Evolutionary conservation across 2,888 invertebrate species (phyloP).

Genomic region (Machimus atricapillus): DNA sequence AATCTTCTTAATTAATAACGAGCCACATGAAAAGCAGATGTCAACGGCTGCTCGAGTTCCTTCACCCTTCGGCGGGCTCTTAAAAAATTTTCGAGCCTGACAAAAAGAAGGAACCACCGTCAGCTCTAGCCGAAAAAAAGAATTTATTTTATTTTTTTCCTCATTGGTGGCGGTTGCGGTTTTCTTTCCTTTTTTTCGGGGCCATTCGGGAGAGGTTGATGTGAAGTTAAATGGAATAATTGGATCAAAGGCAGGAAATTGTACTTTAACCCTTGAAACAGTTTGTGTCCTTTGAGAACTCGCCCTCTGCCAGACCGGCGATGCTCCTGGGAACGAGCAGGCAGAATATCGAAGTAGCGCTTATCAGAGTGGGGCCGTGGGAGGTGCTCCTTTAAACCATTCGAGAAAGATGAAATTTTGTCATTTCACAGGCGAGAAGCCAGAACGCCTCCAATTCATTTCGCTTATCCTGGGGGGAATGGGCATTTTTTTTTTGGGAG

Average conservation of each 20-base stretch:
- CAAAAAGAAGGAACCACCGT: neutral
- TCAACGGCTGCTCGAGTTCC: conserved; percentile 30
- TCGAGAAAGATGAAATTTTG: neutral
- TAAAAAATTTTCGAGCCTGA: neutral
- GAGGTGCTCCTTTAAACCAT: neutral
- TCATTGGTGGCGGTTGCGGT: neutral
- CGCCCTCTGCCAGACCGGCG: neutral
- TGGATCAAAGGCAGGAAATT: conserved; percentile 19
- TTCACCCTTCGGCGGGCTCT: conserved; percentile 9
- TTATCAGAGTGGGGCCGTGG: neutral
- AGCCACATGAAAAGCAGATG: conserved; percentile 37
- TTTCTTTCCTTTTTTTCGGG: neutral
- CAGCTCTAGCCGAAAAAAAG: neutral
- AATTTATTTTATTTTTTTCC: neutral
- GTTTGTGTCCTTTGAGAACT: neutral
- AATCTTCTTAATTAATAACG: conserved; percentile 36
- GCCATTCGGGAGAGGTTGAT: neutral
- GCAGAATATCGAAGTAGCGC: neutral
- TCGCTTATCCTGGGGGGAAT: neutral
- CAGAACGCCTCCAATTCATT: neutral
- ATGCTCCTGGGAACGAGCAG: neutral
- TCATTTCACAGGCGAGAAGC: neutral
- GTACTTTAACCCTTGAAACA: conserved; percentile 6
- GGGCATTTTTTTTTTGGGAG: neutral
- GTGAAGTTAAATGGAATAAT: conserved; percentile 25